phyloP scores from a whole-genome alignment of 2,113 vertebrate genomes.

The Aptenodytes patagonicus region DNA sequence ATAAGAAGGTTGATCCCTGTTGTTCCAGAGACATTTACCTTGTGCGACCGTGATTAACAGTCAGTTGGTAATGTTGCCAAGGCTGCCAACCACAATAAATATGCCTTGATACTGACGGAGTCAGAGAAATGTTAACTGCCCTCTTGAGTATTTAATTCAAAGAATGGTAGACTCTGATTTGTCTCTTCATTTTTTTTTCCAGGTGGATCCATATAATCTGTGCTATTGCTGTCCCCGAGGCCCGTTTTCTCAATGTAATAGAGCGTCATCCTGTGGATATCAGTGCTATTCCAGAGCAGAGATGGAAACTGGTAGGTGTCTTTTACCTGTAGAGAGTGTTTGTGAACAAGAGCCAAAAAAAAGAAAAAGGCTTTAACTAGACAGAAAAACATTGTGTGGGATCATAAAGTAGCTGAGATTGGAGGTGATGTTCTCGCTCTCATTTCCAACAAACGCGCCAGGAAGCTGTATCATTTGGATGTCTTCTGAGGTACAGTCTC shows the following conservation, averaged over 20 bases:
- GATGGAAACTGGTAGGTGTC: conserved; percentile 88
- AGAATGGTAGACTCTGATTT: background rate
- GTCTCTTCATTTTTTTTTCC: background rate
- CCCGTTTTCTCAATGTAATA: conserved; percentile 84
- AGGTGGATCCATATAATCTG: conserved; percentile 97
- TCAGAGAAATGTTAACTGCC: conserved; percentile 38
- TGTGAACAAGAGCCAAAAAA: background rate
- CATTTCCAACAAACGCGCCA: background rate
- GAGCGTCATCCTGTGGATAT: conserved; percentile 92
- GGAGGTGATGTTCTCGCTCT: background rate
- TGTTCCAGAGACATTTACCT: conserved; percentile 1
- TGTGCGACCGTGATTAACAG: background rate
- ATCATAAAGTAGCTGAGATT: background rate
- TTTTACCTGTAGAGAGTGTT: background rate
- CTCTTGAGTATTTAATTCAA: background rate
- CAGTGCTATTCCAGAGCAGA: conserved; percentile 86
- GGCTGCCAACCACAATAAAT: background rate
- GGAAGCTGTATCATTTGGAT: background rate
- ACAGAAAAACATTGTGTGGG: background rate
- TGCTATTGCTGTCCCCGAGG: conserved; percentile 91
- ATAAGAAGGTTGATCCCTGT: background rate
- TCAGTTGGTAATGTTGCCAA: background rate
- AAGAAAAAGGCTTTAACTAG: background rate
- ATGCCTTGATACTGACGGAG: background rate
- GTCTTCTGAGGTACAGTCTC: background rate